phyloP scores from a whole-genome alignment of 2,113 vertebrate genomes.

The Pelecanus crispus region DNA sequence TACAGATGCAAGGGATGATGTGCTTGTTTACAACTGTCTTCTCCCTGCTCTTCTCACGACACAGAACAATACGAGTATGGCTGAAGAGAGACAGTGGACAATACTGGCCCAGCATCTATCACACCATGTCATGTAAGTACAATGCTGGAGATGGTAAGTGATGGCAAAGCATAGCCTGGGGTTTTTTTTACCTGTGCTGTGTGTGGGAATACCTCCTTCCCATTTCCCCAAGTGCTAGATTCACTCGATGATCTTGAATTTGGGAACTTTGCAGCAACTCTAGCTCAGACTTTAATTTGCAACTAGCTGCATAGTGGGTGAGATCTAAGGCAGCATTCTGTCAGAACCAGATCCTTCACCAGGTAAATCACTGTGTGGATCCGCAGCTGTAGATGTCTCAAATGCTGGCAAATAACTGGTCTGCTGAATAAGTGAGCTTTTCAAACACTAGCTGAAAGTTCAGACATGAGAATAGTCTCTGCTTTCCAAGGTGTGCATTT shows the following conservation, averaged over 20 bases:
- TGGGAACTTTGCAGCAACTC: not conserved
- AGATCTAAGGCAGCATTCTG: not conserved
- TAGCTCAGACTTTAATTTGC: not conserved
- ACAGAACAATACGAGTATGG: constrained; percentile 92
- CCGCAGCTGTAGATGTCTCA: not conserved
- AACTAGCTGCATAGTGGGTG: not conserved
- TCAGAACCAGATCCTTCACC: not conserved
- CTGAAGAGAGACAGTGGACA: constrained; percentile 96
- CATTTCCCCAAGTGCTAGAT: not conserved
- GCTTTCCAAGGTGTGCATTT: not conserved
- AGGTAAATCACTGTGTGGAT: not conserved
- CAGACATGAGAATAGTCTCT: not conserved
- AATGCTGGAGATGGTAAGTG: not conserved
- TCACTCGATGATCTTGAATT: not conserved
- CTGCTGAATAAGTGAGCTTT: not conserved
- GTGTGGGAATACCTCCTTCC: not conserved
- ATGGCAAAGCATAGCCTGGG: not conserved
- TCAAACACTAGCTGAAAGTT: not conserved
- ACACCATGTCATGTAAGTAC: constrained; percentile 91
- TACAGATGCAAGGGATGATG: not conserved
- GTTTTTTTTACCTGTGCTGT: not conserved
- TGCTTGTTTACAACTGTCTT: not conserved
- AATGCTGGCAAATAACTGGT: not conserved
- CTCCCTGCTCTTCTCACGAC: not conserved
- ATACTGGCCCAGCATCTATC: constrained; percentile 96